Conservation (phyloP, 2,797 vertebrate species). For the Simalia tracyae region DNA sequence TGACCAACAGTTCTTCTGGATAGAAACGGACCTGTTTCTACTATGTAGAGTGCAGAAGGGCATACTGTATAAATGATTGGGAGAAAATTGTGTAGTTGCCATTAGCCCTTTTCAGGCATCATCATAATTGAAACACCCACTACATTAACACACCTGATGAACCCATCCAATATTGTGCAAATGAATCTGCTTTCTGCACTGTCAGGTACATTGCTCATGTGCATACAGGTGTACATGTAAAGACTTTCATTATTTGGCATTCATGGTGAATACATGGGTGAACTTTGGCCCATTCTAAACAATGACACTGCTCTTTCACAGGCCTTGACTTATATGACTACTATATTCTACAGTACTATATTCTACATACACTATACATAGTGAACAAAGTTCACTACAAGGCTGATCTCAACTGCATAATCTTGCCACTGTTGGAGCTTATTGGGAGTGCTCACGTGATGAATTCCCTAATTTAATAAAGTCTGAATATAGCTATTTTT, state of each 20-base stretch:
- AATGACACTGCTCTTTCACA: too few relatives aligned
- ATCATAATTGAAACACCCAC: not conserved
- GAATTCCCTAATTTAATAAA: not conserved
- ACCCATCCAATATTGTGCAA: not conserved
- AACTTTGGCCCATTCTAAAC: not conserved
- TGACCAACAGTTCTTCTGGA: too few relatives aligned
- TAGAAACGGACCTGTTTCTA: too few relatives aligned
- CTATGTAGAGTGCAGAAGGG: too few relatives aligned
- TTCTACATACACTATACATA: too few relatives aligned
- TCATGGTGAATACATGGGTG: not conserved
- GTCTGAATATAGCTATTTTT: not conserved
- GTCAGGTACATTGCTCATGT: not conserved
- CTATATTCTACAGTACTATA: too few relatives aligned
- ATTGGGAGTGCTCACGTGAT: not conserved
- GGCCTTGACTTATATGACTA: too few relatives aligned
- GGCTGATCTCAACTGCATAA: not conserved
- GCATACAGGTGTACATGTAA: not conserved
- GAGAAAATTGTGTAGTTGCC: not conserved
- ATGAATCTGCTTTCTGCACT: not conserved
- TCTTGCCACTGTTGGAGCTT: not conserved
- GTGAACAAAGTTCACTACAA: not conserved
- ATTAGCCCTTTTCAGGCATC: not conserved
- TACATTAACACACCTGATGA: not conserved
- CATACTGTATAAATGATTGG: too few relatives aligned
- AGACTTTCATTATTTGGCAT: not conserved